Conservation (phyloP, 1,140 invertebrate species). For the Panagrolaimus sp. region DNA sequence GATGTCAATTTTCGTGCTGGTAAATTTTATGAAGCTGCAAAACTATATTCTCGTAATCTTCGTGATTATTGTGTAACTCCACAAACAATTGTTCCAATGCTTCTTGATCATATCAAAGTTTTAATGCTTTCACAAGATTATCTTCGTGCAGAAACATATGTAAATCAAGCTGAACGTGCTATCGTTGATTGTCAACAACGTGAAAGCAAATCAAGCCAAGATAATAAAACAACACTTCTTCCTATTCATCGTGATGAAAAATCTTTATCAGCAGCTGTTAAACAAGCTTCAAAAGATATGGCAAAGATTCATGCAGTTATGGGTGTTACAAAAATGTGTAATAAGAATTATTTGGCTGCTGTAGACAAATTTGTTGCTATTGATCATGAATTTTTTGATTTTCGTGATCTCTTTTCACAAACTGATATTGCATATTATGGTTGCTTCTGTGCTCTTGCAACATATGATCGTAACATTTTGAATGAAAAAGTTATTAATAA, state of each 20-base stretch:
- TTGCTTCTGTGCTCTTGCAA: conserved; percentile 88
- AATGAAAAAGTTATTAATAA: conserved; percentile 92
- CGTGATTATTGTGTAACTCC: conserved; percentile 96
- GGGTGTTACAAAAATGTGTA: conserved; percentile 83
- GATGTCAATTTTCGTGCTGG: conserved; percentile 95
- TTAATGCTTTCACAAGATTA: background rate
- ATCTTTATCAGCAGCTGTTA: conserved; percentile 58
- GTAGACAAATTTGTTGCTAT: conserved; percentile 82
- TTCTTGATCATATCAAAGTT: conserved; percentile 96
- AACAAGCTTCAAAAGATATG: conserved; percentile 30
- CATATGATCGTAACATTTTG: conserved; percentile 85
- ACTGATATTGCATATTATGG: conserved; percentile 86
- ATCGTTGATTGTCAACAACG: background rate
- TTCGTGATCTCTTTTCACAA: conserved; percentile 67
- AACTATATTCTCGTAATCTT: conserved; percentile 84
- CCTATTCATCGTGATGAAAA: no score
- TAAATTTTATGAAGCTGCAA: conserved; percentile 91
- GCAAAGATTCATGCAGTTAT: conserved; percentile 89
- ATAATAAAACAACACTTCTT: no score
- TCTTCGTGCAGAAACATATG: conserved; percentile 24
- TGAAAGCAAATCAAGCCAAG: conserved; percentile 39
- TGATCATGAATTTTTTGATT: conserved; percentile 91
- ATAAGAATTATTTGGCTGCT: conserved; percentile 87
- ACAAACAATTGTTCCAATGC: conserved; percentile 96
- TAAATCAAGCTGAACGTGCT: conserved; percentile 32